Evolutionary conservation across 2,888 invertebrate species (phyloP), one percentile per base, ranked within the genome.

Genomic region (Branchipolynoe longqiensis): DNA sequence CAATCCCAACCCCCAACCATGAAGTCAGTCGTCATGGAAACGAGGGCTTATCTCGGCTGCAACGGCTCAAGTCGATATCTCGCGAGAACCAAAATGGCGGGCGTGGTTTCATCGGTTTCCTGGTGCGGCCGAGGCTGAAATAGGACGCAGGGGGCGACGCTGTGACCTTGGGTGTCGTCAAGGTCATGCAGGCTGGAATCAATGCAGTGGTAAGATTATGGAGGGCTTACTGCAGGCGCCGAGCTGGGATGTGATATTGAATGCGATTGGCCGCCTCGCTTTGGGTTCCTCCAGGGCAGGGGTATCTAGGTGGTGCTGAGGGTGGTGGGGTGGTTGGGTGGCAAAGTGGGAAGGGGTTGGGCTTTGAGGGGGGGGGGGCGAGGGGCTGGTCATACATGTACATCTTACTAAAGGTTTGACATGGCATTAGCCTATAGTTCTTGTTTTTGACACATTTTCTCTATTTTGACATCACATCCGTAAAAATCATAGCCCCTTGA

Each of bases 21-120:
- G 38, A 69, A 69, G 22, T 25, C 28, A 18, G 78, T 78, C 78
- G 78, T 78, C 78, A 78, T 78, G 78, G 78, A 78, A 78, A 78
- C 48, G 78, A 69, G 69, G 48, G 41, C 78, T 78, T 78, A 78
- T 78, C 78, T 12, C 22, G 31, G 41, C 69, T 18, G 38, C 22
- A 2, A 4, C 38, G 38, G 69, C 69, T 38, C 69, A 69, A 69
- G 69, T 69, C 69, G 69, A 69, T 69, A 69, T 69, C 69, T 33
- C 69, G 69, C 33, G 38, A 69, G 38, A 69, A 69, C 36, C 69
- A 69, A 69, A 69, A 69, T 69, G 69, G 69, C 69, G 36, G 69
- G 38, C 33, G 69, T 22, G 69, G 36, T 33, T 69, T 38, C 38
- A 6, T 2, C 4, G 28, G 2, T 31, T 31, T 25, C 56, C 25